These are phyloP conservation scores for Sympetrum striolatum DNA, from an alignment of 2,888 invertebrate species.

Conservation along the genomic window DNA sequence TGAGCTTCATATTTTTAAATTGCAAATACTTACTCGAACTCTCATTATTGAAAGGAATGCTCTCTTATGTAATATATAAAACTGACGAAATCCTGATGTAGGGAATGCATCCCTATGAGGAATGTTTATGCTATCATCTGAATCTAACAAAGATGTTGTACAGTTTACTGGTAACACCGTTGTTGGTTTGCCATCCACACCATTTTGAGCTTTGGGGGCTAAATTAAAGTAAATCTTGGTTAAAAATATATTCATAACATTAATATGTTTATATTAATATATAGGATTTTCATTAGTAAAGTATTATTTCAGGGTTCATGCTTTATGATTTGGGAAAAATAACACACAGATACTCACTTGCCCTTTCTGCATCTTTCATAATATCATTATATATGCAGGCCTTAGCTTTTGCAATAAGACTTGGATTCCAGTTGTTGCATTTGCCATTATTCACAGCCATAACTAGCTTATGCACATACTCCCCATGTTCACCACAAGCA, in stretches of 20 bases:
- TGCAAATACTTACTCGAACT: constrained; percentile 77
- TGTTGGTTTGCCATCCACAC: not conserved
- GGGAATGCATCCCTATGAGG: constrained; percentile 68
- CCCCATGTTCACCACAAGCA: constrained; percentile 95
- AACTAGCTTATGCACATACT: constrained; percentile 83
- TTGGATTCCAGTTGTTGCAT: constrained; percentile 76
- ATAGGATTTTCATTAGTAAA: no score
- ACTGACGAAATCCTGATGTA: constrained; percentile 82
- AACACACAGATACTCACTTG: not conserved
- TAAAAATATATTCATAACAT: constrained; percentile 24
- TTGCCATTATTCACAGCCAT: constrained; percentile 86
- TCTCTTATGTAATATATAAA: constrained; percentile 86
- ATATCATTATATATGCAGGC: constrained; percentile 56
- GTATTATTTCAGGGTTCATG: no score
- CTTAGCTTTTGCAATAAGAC: constrained; percentile 70
- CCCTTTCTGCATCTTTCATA: not conserved
- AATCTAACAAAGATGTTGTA: constrained; percentile 64
- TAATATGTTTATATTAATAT: not conserved
- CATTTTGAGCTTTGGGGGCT: no score
- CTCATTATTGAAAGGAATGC: constrained; percentile 82
- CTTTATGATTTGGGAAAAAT: no score
- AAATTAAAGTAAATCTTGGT: not conserved
- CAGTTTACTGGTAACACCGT: constrained; percentile 54
- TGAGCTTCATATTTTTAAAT: not conserved
- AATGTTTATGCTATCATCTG: constrained; percentile 66